Evolutionary conservation across 1,140 invertebrate species (phyloP).

Genomic region (Portunus trituberculatus): DNA sequence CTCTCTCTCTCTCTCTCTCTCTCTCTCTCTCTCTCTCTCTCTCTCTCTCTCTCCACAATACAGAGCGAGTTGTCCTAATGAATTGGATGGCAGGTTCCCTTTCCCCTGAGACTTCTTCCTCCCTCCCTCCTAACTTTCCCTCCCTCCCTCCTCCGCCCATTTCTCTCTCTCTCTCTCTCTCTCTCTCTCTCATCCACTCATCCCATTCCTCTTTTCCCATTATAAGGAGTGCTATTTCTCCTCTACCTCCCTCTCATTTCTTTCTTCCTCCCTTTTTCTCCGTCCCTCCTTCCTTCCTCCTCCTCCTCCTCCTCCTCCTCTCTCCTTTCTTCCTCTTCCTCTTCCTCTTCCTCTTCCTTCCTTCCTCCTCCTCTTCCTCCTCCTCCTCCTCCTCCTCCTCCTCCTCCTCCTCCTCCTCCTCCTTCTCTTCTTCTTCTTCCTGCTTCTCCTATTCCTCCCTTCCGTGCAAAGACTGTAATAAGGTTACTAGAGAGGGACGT

Average conservation of each 20-base stretch:
- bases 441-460: background rate
- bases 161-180: background rate
- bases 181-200: background rate
- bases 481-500: slow-evolving; percentile 35
- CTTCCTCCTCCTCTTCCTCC: background rate
- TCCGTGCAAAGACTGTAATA: background rate
- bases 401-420: background rate
- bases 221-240: slow-evolving; percentile 30
- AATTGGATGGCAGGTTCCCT: slow-evolving; percentile 47
- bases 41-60: slow-evolving; percentile 32
- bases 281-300: background rate
- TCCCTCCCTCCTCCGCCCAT: background rate
- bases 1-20: slow-evolving; percentile 30
- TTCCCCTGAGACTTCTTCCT: background rate
- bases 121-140: background rate
- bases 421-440: background rate
- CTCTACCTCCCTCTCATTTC: background rate
- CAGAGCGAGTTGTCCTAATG: slow-evolving; percentile 53
- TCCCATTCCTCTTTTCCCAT: slow-evolving; percentile 26
- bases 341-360: background rate
- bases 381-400: background rate
- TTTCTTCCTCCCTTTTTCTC: background rate
- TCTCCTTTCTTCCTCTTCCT: background rate
- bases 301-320: background rate
- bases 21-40: slow-evolving; percentile 47